These are phyloP conservation scores for Gavia stellata DNA, from an alignment of 2,113 vertebrate genomes.

Conservation along the genomic window DNA sequence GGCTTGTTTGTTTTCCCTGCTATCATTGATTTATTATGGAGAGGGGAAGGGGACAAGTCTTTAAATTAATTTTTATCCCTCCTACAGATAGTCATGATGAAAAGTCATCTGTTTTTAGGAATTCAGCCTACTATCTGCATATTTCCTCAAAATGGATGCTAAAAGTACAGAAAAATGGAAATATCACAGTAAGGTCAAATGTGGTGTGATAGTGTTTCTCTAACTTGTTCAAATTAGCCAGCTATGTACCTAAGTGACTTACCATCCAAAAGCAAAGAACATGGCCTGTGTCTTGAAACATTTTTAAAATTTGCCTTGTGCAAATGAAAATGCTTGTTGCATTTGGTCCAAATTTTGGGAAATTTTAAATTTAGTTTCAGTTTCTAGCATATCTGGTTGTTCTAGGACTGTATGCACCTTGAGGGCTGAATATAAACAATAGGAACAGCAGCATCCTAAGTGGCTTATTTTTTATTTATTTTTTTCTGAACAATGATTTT, in stretches of 20 bases:
- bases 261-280: background rate
- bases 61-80: background rate
- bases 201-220: background rate
- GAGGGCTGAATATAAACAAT: background rate
- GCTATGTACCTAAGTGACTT: background rate
- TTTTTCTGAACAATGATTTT: background rate
- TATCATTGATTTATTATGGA: background rate
- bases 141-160: background rate
- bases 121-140: background rate
- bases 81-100: too few species aligned
- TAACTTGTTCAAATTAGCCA: background rate
- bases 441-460: background rate
- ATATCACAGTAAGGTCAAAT: background rate
- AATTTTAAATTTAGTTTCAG: background rate
- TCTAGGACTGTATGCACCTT: background rate
- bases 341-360: background rate
- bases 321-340: background rate
- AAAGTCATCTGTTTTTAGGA: background rate
- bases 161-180: background rate
- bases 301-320: background rate
- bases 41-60: background rate
- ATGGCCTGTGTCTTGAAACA: background rate
- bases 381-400: background rate
- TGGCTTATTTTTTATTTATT: background rate
- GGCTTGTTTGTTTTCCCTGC: conserved; percentile 35